These are phyloP conservation scores for Myotis myotis DNA, from an alignment of 2,797 vertebrate genomes.

Conservation along the genomic window DNA sequence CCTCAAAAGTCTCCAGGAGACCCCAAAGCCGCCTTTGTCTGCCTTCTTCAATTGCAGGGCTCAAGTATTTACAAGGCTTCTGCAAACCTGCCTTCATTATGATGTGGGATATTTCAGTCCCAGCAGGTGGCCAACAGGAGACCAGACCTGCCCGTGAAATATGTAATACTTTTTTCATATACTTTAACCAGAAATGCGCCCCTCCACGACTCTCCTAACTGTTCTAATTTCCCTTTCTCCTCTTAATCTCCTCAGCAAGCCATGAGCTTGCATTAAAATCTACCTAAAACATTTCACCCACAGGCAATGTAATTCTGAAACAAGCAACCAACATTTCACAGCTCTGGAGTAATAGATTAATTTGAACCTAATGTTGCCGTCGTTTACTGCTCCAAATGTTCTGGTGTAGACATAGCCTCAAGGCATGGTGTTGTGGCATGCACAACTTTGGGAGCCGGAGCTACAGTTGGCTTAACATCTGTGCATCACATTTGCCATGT, in stretches of 20 bases:
- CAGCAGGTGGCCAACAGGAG: constrained; percentile 90
- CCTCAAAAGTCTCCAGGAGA: constrained; percentile 77
- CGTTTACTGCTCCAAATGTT: constrained; percentile 91
- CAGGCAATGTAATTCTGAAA: constrained; percentile 91
- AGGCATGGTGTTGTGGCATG: constrained; percentile 87
- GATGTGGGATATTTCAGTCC: constrained; percentile 90
- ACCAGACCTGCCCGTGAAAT: constrained; percentile 89
- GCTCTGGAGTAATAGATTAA: constrained; percentile 92
- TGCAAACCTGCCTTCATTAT: constrained; percentile 92
- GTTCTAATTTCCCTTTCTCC: constrained; percentile 91
- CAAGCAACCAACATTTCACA: constrained; percentile 91
- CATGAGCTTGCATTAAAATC: constrained; percentile 93
- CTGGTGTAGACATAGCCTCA: constrained; percentile 90
- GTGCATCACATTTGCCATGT: constrained; percentile 91
- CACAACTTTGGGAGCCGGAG: constrained; percentile 86
- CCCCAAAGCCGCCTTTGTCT: constrained; percentile 85
- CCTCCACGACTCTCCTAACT: constrained; percentile 86
- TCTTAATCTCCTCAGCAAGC: constrained; percentile 90
- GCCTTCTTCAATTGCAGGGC: constrained; percentile 84
- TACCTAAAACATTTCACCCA: constrained; percentile 89
- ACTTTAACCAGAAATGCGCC: constrained; percentile 91
- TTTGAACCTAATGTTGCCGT: constrained; percentile 91
- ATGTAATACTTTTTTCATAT: constrained; percentile 90
- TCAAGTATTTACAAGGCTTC: constrained; percentile 92
- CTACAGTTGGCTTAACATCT: constrained; percentile 92